Base-by-base conservation (phyloP, 2,113 vertebrate genomes). In the Todiramphus chloris region DNA sequence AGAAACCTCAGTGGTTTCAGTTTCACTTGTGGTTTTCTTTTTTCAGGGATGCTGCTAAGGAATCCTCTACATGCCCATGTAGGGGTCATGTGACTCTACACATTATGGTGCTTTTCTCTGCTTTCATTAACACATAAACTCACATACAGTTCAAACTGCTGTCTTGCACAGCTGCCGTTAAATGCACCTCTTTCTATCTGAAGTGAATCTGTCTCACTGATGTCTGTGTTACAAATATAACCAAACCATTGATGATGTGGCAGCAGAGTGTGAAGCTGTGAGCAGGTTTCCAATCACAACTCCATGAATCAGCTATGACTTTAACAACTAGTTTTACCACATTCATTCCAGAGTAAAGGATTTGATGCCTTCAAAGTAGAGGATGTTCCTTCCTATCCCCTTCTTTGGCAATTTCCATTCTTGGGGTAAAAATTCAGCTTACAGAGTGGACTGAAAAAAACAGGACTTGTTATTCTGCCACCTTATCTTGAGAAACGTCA, bases 401-500 rank as follows among this genome's bases (percentile, higher is more conserved):
- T 9, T 83, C 31, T 82, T 46, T 18, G 13, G 18, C 3, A 55
- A 13, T 63, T 92, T 62, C 70, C 4, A 10, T 56, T 94, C 72
- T 74, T 84, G 30, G 46, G 46, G 53, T 81, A 64, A 92, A 96
- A 93, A 46, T 55, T 51, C 35, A 66, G 2, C 4, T 46, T 94
- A 25, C 12, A 64, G 20, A 31, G 39, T 33, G 10, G 13, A 85
- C 30, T 75, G 5, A 35, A 90, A 58, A 77, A 67, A 89, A 0
- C 48, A 66, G 37, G 60, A 18, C 58, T 69, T 44, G n/a, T 41
- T 76, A 50, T 89, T 94, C 74, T 73, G 41, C 91, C 28, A 55
- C 17, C 43, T 97, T 96, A 97, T 97, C 96, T 96, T 27, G 44
- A 92, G 78, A 79, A 93, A 95, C 92, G 83, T 91, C 93, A 89